Evolutionary conservation across 2,888 invertebrate species (phyloP), one percentile per base, ranked within the genome.

Genomic region (Anorthoa munda): DNA sequence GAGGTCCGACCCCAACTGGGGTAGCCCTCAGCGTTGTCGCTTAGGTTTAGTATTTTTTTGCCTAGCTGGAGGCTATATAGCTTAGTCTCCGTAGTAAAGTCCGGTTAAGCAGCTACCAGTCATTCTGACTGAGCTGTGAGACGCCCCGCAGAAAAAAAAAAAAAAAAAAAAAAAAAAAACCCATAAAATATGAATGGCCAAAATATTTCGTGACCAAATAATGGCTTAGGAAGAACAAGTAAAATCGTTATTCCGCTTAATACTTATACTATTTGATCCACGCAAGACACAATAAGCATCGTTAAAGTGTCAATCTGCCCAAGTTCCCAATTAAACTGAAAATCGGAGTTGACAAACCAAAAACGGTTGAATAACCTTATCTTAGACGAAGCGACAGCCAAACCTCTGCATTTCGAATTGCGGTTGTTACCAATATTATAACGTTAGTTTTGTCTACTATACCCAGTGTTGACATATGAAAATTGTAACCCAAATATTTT

Each of bases 261-360:
- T 26, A 39, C 9, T 39, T 9, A 39, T 39, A 26, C 58, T n/a
- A 69, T 56, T 51, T 58, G 17, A 70, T 45, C 17, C 9, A 17
- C 50, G 17, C 12, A 23, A 48, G 9, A 66, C 4, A 15, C 13
- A 9, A 72, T 3, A 45, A 51, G n/a, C 2, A 23, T 66, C 2
- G 1, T 51, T n/a, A 13, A 1, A 12, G 13, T 31, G 17, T 39
- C 7, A 26, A 7, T 31, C 31, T 31, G 31, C 31, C 0, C 7
- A 31, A 31, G 31, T 13, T 79, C 5, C 46, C 64, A 72, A 64
- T 79, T 64, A 51, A 51, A 46, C 12, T 15, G 23, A 5, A 9
- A 51, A 58, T 58, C 46, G 2, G 17, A 15, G 12, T 26, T 46
- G 23, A 50, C 5, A 23, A 50, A 50, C 23, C 13, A n/a, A n/a